Base-by-base conservation (phyloP, 2,797 vertebrate species). In the Echeneis naucrates region DNA sequence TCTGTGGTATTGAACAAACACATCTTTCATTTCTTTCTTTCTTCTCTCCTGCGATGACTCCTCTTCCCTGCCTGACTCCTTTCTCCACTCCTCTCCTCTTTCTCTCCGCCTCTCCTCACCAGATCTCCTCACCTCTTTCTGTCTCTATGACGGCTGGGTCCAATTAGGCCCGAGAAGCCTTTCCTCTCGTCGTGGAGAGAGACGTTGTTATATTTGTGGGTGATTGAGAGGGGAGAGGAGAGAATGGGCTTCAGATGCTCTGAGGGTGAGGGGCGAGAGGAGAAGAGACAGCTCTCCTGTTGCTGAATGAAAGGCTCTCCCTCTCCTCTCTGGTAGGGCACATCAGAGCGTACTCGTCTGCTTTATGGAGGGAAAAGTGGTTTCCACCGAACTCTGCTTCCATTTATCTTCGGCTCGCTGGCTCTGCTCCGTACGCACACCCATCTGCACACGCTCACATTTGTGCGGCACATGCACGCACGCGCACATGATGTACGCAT, bases 231-330 rank as follows among this genome's bases (percentile, higher is more conserved):
- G 78, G 74, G 73, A 75, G 40, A 17, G 16, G 12, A 77, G 80
- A 83, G 86, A 91, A 92, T 91, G 88, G 87, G 80, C 89, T 86
- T 91, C 90, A 92, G 87, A 92, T 91, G 90, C 80, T 89, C 83
- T 77, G 78, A 83, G 79, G 12, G 50, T n/a, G 77, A 77, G 74
- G 76, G 87, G 59, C 74, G 64, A 45, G 63, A 69, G 81, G 72
- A 88, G 83, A 85, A 71, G 87, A 90, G 88, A 89, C 84, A 85
- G 85, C 87, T 78, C 86, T 87, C 77, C 85, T 73, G 73, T 17
- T 30, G 54, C 56, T 57, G 89, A 90, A 89, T 88, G 86, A 90
- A 89, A 89, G 84, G 68, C 87, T 62, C 82, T 78, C 88, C 84
- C 65, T 84, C 85, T 84, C 85, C 76, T 82, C 68, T 72, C 81